phyloP scores from a whole-genome alignment of 2,113 vertebrate genomes.

The Galbula dea region DNA sequence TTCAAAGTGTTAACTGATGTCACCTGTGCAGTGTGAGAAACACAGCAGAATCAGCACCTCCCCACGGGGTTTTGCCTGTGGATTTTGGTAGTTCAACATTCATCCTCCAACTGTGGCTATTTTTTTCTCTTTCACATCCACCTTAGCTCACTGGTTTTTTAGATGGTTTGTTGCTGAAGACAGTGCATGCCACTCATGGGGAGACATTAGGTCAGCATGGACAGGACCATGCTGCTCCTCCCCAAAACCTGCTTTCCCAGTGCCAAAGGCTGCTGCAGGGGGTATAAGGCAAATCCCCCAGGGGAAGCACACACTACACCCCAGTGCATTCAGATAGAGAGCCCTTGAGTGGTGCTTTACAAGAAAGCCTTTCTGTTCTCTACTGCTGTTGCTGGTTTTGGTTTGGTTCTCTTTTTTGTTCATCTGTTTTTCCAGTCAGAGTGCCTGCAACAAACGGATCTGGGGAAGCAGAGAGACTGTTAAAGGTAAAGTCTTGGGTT shows the following conservation, averaged over 20 bases:
- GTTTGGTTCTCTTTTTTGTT: background rate
- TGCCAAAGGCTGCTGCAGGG: background rate
- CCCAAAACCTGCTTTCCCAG: fast-evolving
- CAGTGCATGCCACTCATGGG: fast-evolving
- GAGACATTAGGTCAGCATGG: fast-evolving
- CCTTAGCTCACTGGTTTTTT: background rate
- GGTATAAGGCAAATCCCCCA: background rate
- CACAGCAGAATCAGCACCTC: background rate
- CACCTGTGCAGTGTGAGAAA: background rate
- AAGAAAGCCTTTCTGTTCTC: background rate
- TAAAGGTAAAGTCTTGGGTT: background rate
- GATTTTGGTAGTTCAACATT: background rate
- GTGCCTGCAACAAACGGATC: background rate
- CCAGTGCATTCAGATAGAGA: background rate
- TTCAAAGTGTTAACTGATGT: background rate
- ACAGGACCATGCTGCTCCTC: background rate
- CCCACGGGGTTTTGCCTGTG: fast-evolving
- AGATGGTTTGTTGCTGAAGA: background rate
- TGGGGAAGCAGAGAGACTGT: background rate
- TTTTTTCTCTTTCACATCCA: background rate
- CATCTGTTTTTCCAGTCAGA: background rate
- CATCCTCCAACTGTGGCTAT: background rate
- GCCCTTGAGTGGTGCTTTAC: background rate
- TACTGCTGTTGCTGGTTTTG: background rate
- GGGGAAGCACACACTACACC: background rate